A percentile compares a stretch with the other conserved stretches of the same genome.
phyloP scores from a whole-genome alignment of 2,888 invertebrate species.

The Brachyptera putata region DNA sequence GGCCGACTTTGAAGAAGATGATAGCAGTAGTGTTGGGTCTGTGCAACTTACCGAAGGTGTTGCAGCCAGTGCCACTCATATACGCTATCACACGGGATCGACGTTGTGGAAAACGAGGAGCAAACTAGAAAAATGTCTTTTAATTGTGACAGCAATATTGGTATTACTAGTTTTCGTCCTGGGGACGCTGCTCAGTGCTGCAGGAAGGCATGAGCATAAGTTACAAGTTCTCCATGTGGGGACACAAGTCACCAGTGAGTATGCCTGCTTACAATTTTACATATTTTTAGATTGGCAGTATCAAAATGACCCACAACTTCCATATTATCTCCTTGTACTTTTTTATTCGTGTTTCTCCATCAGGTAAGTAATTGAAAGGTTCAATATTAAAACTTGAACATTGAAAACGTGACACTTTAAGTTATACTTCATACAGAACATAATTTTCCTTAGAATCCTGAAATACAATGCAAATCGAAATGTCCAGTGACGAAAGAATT shows the following conservation, averaged over 20 bases:
- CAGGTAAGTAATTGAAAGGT: too few species aligned
- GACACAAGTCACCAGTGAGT: conserved; percentile 26
- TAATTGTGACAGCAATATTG: conserved; percentile 54
- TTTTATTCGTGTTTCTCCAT: too few species aligned
- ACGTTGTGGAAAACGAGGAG: conserved; percentile 73
- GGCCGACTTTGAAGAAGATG: conserved; percentile 80
- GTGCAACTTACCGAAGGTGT: conserved; percentile 79
- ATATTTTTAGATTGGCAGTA: too few species aligned
- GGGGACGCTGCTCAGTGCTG: conserved; percentile 54
- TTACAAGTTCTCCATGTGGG: conserved; percentile 30
- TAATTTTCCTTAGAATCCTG: too few species aligned
- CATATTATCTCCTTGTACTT: too few species aligned
- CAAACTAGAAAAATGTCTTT: conserved; percentile 64
- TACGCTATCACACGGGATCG: conserved; percentile 73
- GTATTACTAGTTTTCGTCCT: conserved; percentile 57
- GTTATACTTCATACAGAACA: too few species aligned
- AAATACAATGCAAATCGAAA: too few species aligned
- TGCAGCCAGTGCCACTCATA: conserved; percentile 72
- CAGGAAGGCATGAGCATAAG: conserved; percentile 49
- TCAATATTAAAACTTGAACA: too few species aligned
- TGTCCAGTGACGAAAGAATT: too few species aligned
- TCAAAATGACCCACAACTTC: too few species aligned
- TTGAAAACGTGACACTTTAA: too few species aligned
- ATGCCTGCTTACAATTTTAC: too few species aligned
- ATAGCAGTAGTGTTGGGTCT: conserved; percentile 76